Percentiles rank a stretch among this genome's conserved stretches.
Conservation (phyloP, 2,888 invertebrate genomes). For the Hoplodrina blanda region DNA sequence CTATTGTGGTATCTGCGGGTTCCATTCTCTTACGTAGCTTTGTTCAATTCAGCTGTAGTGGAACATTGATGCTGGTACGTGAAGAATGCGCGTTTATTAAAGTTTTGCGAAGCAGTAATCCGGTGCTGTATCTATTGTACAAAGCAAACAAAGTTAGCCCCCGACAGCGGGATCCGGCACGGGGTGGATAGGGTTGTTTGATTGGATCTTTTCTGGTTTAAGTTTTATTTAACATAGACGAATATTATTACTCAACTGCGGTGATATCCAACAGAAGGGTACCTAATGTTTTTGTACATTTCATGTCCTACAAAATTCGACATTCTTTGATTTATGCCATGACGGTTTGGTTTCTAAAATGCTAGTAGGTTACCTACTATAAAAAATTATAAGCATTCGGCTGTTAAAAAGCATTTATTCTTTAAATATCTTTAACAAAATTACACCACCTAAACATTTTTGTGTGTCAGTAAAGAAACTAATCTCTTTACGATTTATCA, state of each 20-base stretch:
- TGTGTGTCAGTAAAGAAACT: slow-evolving; percentile 2
- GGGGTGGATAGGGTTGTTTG: slow-evolving; percentile 15
- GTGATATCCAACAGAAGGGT: background rate
- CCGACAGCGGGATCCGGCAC: slow-evolving; percentile 7
- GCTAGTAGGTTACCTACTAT: no score
- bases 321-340: no score
- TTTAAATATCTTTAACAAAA: no score
- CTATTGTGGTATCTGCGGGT: slow-evolving; percentile 46
- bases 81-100: slow-evolving; percentile 54
- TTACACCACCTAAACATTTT: background rate
- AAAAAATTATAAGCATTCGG: no score
- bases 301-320: no score
- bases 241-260: background rate
- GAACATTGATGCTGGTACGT: slow-evolving; percentile 31
- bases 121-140: slow-evolving; percentile 34
- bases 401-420: no score
- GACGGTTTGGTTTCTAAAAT: no score
- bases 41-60: slow-evolving; percentile 44
- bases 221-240: background rate
- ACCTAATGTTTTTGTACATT: no score
- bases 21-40: slow-evolving; percentile 42
- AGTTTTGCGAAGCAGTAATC: slow-evolving; percentile 36
- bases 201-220: slow-evolving; percentile 25
- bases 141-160: slow-evolving; percentile 45
- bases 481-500: slow-evolving; percentile 9